Evolutionary conservation across 2,113 vertebrate species (phyloP).

Genomic region (Epinephelus fuscoguttatus): DNA sequence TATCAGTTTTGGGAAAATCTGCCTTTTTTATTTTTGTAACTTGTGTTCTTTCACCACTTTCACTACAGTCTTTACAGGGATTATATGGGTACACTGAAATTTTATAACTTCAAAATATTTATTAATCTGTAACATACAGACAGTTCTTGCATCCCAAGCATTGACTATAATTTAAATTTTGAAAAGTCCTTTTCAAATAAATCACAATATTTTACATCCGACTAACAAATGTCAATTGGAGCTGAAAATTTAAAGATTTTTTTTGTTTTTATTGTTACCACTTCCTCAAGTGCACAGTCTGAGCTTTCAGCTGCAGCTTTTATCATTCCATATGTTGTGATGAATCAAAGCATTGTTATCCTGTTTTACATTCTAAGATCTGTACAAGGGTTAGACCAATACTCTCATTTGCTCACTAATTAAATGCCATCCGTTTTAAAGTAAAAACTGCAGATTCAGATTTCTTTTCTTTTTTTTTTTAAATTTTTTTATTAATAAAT

Average conservation of each 20-base stretch:
- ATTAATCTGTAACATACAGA: not conserved
- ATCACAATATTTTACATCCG: not conserved
- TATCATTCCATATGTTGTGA: not conserved
- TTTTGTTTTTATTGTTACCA: no score
- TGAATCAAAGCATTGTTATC: not conserved
- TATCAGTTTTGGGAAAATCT: not conserved
- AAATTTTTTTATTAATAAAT: not conserved
- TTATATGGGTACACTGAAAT: not conserved
- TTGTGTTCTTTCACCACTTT: not conserved
- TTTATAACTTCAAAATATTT: not conserved
- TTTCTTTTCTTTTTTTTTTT: not conserved
- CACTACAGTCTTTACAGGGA: not conserved
- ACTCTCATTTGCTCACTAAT: not conserved
- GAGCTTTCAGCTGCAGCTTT: conserved; percentile 32
- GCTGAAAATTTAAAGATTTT: not conserved
- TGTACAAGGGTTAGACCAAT: not conserved
- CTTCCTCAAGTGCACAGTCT: conserved; percentile 20
- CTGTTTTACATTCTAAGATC: not conserved
- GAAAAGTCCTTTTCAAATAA: not conserved
- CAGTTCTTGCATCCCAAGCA: conserved; percentile 1
- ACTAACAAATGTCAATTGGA: not conserved
- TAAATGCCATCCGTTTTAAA: not conserved
- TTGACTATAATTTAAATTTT: conserved; percentile 7
- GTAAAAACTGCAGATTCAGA: not conserved
- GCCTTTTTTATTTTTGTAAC: not conserved